Evolutionary conservation across 2,113 vertebrate species (phyloP), one percentile per base, ranked within the genome.

Genomic region (Galemys pyrenaicus): DNA sequence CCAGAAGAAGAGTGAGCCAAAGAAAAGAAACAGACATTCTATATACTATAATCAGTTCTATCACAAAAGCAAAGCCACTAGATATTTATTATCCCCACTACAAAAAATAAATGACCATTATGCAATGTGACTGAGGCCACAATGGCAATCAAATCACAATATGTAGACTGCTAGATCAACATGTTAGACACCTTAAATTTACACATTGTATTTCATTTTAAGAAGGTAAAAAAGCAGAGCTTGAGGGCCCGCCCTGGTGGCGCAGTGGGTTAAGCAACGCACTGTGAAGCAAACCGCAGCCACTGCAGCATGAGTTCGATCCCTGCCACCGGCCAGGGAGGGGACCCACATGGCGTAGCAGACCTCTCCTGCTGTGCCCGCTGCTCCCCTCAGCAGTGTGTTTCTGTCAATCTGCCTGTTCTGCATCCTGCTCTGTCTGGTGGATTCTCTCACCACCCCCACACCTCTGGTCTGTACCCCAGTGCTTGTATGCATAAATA

Each of bases 1-100:
- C 39, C 77, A 94, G 37, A 81, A 86, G 83, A 77, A 86, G 86
- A 94, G 56, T 78, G 62, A 95, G 75, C 16, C 30, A 46, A 93
- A 92, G 39, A 20, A 56, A 89, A 92, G 37, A 92, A 87, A 64
- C 30, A 32, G 28, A 73, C 22, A 70, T 90, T 89, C 35, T 30
- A 51, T 64, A 37, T 32, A 3, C 67, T 62, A 3, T 73, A 39
- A 87, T 89, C 32, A 64, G 77, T 46, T 54, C 56, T 39, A 20
- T 74, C 62, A 74, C 56, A 87, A 89, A 95, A 91, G 39, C 58
- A 89, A 92, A 92, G 17, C 26, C 73, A 87, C 54, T 62, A 62
- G n/a, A 26, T 71, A 24, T 87, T 92, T 71, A 71, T 51, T 51
- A 71, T 51, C 35, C 20, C 65, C 13, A 80, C 68, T 62, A 19